phyloP scores from a whole-genome alignment of 2,888 invertebrate genomes.

The Dryococelus australis region DNA sequence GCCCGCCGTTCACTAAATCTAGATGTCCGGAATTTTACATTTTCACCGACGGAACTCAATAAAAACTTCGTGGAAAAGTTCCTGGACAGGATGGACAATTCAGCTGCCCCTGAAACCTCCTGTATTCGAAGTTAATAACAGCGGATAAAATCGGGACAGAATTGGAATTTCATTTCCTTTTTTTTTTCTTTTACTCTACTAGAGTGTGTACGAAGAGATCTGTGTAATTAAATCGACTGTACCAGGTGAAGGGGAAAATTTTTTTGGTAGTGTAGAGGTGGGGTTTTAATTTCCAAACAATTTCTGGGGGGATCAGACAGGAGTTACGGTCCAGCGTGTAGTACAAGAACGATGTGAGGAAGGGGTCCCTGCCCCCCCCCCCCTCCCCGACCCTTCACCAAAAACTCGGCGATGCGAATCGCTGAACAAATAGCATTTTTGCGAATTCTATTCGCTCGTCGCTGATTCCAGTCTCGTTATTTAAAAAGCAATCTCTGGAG shows the following conservation, averaged over 20 bases:
- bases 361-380: background rate
- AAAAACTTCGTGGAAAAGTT: too few species aligned
- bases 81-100: too few species aligned
- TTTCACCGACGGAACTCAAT: too few species aligned
- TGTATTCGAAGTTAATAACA: background rate
- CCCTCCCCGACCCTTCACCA: too few species aligned
- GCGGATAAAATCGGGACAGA: background rate
- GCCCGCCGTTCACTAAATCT: too few species aligned
- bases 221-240: constrained; percentile 8
- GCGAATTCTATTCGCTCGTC: background rate
- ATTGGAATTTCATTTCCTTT: background rate
- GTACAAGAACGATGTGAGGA: background rate
- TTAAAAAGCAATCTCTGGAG: constrained; percentile 16
- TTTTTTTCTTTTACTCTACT: background rate
- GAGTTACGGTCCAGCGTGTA: background rate
- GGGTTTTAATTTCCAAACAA: background rate
- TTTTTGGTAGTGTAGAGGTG: background rate
- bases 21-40: too few species aligned
- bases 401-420: background rate
- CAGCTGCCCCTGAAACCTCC: too few species aligned
- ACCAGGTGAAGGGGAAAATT: background rate
- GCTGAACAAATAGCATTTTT: constrained; percentile 11
- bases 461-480: background rate
- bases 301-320: background rate
- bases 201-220: background rate